phyloP scores from a whole-genome alignment of 1,140 invertebrate species.

The Apis mellifera region Amel_HAv3.1 CM009932.2:4686501-4687000 shows the following conservation, averaged over 20 bases:
- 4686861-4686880: conserved; percentile 28
- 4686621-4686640: background rate
- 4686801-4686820: conserved; percentile 41
- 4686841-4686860: conserved; percentile 20
- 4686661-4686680: background rate
- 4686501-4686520: background rate
- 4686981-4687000: background rate
- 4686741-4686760: conserved; percentile 2
- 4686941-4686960: background rate
- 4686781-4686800: conserved; percentile 26
- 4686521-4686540: too few relatives aligned
- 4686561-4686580: background rate
- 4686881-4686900: conserved; percentile 47
- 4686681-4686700: background rate
- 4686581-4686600: conserved; percentile 10
- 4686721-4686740: conserved; percentile 3
- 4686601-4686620: background rate
- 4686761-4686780: background rate
- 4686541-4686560: background rate
- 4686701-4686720: background rate
- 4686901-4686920: conserved; percentile 43
- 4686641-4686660: background rate
- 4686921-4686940: background rate
- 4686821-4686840: conserved; percentile 29
- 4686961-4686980: background rate